phyloP scores from a whole-genome alignment of 2,113 vertebrate species.

The Neoarius graeffei region DNA sequence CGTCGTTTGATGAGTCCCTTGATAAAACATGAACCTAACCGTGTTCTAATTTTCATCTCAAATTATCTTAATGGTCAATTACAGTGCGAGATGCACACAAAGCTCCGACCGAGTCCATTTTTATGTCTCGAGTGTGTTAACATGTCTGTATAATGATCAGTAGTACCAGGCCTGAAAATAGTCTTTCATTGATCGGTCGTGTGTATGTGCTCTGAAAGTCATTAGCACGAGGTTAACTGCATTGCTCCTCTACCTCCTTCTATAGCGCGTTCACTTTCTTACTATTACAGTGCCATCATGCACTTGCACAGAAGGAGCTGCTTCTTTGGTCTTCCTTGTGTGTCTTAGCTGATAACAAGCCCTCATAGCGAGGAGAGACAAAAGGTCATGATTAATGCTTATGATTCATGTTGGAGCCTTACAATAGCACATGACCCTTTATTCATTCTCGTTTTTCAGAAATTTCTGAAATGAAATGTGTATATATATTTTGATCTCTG shows the following conservation, averaged over 20 bases:
- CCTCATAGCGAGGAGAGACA: not conserved
- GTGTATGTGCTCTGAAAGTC: slow-evolving; percentile 1
- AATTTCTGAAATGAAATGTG: not conserved
- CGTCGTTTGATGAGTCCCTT: too few relatives aligned
- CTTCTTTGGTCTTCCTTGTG: not conserved
- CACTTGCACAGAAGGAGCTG: not conserved
- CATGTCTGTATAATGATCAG: not conserved
- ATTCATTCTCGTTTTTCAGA: not conserved
- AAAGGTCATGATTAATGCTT: not conserved
- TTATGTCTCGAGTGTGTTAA: not conserved
- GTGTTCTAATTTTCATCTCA: not conserved
- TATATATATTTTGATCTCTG: not conserved
- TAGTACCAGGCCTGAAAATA: not conserved
- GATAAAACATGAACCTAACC: not conserved
- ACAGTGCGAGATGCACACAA: not conserved
- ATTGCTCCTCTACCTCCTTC: not conserved
- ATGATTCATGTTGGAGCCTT: not conserved
- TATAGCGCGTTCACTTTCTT: not conserved
- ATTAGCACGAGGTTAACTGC: not conserved
- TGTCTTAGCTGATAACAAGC: not conserved
- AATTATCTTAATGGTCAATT: not conserved
- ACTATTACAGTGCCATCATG: not conserved
- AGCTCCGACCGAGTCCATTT: not conserved
- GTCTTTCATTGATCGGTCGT: not conserved
- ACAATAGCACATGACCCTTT: too few relatives aligned